Evolutionary conservation across 2,797 vertebrate genomes (phyloP).

Genomic region (Enteromius paludinosus): DNA sequence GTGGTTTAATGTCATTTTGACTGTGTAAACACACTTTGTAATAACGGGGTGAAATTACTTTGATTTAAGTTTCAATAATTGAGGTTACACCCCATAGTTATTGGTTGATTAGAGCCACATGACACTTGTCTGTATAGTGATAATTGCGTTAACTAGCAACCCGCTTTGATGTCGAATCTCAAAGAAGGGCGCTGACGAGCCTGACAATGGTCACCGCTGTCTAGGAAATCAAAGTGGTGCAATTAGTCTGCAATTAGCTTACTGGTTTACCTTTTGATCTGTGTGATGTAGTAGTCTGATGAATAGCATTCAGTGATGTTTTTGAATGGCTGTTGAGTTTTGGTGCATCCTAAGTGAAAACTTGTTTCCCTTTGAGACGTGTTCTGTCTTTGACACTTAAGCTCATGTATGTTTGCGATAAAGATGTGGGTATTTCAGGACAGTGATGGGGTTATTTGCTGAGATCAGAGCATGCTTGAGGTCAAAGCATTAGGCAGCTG

Average conservation of each 20-base stretch:
- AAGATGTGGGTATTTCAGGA: slow-evolving; percentile 32
- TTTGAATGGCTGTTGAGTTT: background rate
- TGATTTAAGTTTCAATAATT: slow-evolving; percentile 11
- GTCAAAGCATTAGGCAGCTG: slow-evolving; percentile 37
- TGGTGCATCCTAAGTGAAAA: slow-evolving; percentile 13
- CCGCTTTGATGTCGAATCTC: slow-evolving; percentile 37
- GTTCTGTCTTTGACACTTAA: slow-evolving; percentile 3
- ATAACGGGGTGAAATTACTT: slow-evolving; percentile 16
- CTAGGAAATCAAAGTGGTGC: slow-evolving; percentile 37
- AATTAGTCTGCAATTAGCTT: slow-evolving; percentile 41
- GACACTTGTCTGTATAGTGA: slow-evolving; percentile 29
- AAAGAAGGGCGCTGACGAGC: slow-evolving; percentile 24
- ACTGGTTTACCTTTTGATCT: slow-evolving; percentile 32
- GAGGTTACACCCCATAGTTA: slow-evolving; percentile 37
- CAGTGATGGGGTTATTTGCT: slow-evolving; percentile 8
- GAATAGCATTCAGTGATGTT: background rate
- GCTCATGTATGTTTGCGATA: background rate
- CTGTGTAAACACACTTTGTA: slow-evolving; percentile 18
- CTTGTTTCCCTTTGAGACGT: background rate
- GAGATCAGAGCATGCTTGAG: slow-evolving; percentile 29
- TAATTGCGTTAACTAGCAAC: slow-evolving; percentile 38
- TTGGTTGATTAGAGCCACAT: slow-evolving; percentile 32
- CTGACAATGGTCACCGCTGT: slow-evolving; percentile 26
- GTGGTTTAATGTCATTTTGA: slow-evolving; percentile 38
- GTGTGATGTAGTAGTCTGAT: background rate